These are phyloP conservation scores for Scytalopus superciliaris DNA, from an alignment of 2,113 vertebrate genomes.

Conservation along the genomic window DNA sequence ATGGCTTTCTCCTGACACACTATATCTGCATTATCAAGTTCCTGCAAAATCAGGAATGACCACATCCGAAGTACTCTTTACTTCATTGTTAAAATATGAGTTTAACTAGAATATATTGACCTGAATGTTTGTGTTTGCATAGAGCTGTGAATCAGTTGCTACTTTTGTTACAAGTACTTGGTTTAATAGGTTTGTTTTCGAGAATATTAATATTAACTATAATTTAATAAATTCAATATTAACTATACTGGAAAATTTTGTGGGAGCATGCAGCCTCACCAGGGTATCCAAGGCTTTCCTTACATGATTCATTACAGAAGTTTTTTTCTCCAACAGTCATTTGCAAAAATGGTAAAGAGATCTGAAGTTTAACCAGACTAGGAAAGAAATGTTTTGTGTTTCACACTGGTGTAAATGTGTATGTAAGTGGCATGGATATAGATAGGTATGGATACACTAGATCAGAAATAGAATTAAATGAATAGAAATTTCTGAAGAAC, in stretches of 20 bases:
- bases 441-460: background rate
- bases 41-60: background rate
- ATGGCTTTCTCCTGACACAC: background rate
- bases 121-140: background rate
- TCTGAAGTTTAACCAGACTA: background rate
- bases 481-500: background rate
- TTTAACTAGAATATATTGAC: background rate
- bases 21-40: background rate
- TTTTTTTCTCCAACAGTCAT: background rate
- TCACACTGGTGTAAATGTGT: background rate
- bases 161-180: background rate
- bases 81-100: background rate
- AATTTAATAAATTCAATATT: background rate
- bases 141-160: background rate
- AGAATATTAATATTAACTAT: too few species aligned
- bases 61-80: background rate
- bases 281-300: background rate
- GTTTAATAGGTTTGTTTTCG: background rate
- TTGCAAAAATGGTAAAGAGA: background rate
- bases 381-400: background rate
- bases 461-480: background rate
- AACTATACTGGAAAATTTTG: background rate
- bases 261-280: background rate
- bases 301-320: background rate
- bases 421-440: too few species aligned